A percentile compares a stretch with the other conserved stretches of the same genome.
phyloP scores from a whole-genome alignment of 2,113 vertebrate species.

The Syngnathus typhle region DNA sequence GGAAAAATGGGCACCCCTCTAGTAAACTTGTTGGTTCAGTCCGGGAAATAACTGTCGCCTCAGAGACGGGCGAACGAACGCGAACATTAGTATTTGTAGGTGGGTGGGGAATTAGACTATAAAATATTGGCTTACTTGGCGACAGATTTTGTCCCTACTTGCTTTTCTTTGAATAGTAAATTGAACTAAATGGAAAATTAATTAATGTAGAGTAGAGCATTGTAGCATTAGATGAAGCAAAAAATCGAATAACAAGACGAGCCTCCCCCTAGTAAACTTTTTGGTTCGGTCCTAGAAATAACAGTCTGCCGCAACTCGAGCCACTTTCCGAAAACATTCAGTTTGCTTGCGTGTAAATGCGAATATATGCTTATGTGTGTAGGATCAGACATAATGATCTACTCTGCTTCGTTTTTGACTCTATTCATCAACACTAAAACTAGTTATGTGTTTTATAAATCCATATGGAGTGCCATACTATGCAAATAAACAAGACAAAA shows the following conservation, averaged over 20 bases:
- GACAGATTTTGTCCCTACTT: not conserved
- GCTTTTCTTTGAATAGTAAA: fast-evolving
- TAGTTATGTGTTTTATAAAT: no score
- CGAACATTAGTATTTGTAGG: not conserved
- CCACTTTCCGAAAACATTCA: not conserved
- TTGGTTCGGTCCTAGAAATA: slow-evolving; percentile 64
- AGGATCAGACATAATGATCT: no score
- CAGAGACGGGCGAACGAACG: slow-evolving; percentile 5
- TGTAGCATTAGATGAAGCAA: not conserved
- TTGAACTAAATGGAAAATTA: not conserved
- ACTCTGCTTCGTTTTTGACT: no score
- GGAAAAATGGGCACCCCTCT: slow-evolving; percentile 26
- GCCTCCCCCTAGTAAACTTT: slow-evolving; percentile 52
- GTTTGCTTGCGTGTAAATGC: no score
- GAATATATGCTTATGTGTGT: no score
- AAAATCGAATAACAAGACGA: not conserved
- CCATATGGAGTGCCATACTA: no score
- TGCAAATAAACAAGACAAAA: not conserved
- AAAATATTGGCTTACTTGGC: not conserved
- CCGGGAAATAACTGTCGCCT: slow-evolving; percentile 58
- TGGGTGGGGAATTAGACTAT: not conserved
- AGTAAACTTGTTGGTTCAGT: slow-evolving; percentile 63
- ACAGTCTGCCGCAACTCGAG: slow-evolving; percentile 31
- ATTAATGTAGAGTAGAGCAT: not conserved
- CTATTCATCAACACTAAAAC: no score